Percentiles rank a stretch among this genome's conserved stretches.
Conservation (phyloP, 2,888 invertebrate genomes). For the Amorpha juglandis region DNA sequence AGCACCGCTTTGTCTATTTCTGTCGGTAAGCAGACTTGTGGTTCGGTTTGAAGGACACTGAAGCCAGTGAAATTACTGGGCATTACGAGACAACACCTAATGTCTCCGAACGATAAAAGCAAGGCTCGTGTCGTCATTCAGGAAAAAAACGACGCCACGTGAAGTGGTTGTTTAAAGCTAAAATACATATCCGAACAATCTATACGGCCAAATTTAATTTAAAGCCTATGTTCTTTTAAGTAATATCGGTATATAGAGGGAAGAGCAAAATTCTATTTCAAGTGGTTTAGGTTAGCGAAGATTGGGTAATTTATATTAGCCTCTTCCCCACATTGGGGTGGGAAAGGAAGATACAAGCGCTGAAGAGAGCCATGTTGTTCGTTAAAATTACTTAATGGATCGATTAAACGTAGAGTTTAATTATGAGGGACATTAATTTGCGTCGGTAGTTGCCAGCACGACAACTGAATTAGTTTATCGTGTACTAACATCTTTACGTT, state of each 20-base stretch:
- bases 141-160: too few species aligned
- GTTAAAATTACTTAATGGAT: conserved; percentile 79
- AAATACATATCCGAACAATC: conserved; percentile 55
- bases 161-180: not conserved
- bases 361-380: conserved; percentile 69
- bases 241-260: conserved; percentile 69
- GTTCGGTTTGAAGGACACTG: too few species aligned
- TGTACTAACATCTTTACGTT: conserved; percentile 46
- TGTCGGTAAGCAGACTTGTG: too few species aligned
- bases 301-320: conserved; percentile 83
- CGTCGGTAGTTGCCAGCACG: conserved; percentile 39
- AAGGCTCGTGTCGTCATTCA: too few species aligned
- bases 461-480: conserved; percentile 42
- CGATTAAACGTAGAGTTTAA: conserved; percentile 72
- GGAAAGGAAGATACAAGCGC: conserved; percentile 64
- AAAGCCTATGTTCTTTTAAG: conserved; percentile 74
- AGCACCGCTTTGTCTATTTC: too few species aligned
- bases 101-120: too few species aligned
- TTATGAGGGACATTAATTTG: conserved; percentile 63
- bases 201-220: conserved; percentile 66
- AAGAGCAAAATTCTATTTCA: conserved; percentile 75
- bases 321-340: conserved; percentile 58
- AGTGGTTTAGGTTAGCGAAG: conserved; percentile 78
- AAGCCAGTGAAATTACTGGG: too few species aligned
- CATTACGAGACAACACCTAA: too few species aligned